Conservation (phyloP, 2,888 invertebrate genomes). For the Imbricaverruca yamaguchii region DNA sequence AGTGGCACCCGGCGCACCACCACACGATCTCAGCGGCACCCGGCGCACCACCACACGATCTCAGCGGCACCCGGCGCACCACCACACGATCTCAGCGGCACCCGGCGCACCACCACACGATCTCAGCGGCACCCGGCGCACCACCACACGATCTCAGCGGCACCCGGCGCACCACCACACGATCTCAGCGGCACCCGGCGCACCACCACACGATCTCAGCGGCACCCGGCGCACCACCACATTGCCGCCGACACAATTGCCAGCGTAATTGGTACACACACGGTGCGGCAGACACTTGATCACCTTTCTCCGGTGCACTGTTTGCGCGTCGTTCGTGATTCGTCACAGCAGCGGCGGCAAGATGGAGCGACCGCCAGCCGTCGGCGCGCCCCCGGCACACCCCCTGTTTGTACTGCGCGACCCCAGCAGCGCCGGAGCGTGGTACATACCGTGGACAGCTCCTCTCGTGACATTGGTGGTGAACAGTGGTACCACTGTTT, state of each 20-base stretch:
- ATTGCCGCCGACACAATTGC: background rate
- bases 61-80: no score
- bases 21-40: no score
- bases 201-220: no score
- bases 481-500: background rate
- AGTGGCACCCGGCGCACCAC: no score
- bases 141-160: no score
- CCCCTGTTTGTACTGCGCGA: background rate
- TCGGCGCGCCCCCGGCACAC: background rate
- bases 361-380: background rate
- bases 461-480: no score
- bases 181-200: background rate
- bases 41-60: no score
- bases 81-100: no score
- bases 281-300: background rate
- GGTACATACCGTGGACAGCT: background rate
- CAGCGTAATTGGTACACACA: background rate
- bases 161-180: no score
- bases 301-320: background rate
- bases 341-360: background rate
- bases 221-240: no score
- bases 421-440: background rate
- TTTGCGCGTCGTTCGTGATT: slow-evolving; percentile 4
- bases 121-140: no score
- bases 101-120: no score